Evolutionary conservation across 2,113 vertebrate species (phyloP).

Genomic region (Pontoporia blainvillei): DNA sequence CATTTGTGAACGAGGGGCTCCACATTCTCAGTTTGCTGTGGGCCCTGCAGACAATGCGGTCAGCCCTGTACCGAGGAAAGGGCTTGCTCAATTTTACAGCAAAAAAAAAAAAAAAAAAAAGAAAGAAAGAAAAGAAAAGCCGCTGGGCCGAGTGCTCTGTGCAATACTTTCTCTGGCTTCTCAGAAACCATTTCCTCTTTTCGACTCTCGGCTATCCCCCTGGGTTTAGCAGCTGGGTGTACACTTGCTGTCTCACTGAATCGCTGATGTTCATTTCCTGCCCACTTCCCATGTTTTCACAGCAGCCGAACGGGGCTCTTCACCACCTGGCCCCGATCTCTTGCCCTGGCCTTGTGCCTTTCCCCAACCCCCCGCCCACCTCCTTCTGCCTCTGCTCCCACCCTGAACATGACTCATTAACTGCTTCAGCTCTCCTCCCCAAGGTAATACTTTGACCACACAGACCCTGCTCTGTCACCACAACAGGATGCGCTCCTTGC

Average conservation of each 20-base stretch:
- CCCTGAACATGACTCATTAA: no score
- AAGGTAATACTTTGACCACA: background rate
- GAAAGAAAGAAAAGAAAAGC: background rate
- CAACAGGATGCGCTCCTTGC: no score
- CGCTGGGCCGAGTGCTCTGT: background rate
- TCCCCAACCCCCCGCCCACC: background rate
- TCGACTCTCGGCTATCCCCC: background rate
- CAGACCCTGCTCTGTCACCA: background rate
- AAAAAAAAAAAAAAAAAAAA: background rate
- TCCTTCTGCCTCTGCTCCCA: background rate
- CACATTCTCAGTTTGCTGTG: background rate
- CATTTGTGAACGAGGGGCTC: background rate
- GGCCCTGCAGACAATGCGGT: background rate
- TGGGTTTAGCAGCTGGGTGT: constrained; percentile 1
- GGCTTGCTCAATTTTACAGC: constrained; percentile 5
- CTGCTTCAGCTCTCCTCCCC: background rate
- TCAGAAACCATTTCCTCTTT: constrained; percentile 59
- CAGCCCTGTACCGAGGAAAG: background rate
- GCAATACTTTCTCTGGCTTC: constrained; percentile 50
- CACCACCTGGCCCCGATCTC: background rate
- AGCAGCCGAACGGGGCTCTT: background rate
- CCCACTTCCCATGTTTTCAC: background rate
- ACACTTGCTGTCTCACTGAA: background rate
- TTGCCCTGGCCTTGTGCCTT: background rate
- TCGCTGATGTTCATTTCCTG: constrained; percentile 42